Base-by-base conservation (phyloP, 2,888 invertebrate species). In the Sinodicranocentrus sp. region DNA sequence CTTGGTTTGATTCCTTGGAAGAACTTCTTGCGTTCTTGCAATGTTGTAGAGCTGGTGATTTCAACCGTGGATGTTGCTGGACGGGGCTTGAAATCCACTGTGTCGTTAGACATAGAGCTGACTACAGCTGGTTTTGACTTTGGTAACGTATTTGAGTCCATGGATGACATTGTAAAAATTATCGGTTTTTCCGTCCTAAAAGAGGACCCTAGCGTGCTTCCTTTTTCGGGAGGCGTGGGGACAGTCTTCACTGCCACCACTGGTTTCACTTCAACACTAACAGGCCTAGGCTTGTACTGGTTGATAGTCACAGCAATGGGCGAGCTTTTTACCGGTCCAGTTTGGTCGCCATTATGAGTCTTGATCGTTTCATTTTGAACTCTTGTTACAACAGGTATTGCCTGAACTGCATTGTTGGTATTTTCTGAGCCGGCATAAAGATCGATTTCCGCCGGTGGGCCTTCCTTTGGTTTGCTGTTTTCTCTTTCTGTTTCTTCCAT, bases 1-100 rank as follows among this genome's bases (percentile, higher is more conserved):
- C 85, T 87, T 3, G 88, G 88, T 43, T 86, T 84, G 23, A 89
- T 65, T 3, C 89, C 89, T 76, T 89, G 89, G 72, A 89, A 89
- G 57, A 88, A 89, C 52, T 85, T 86, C 57, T 86, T 87, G 26
- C 85, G 83, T 19, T 89, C 88, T 28, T 79, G 57, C 15, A 88
- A 19, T n/a, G 86, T 63, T 17, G 39, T 52, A 2, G 43, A 25
- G 3, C 23, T 15, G 0, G 61, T 63, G 10, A 76, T 61, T 26
- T 82, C 82, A n/a, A 71, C 19, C 1, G 33, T 57, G 17, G 83
- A 83, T 10, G 71, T 44, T 17, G 48, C 57, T 0, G 71, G 33
- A 2, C 8, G 72, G 44, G 70, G 63, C 17, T 76, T 75, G 8
- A 33, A 54, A 25, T 77, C 71, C 23, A 70, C 76, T 19, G 10